Percentiles rank a stretch among this genome's conserved stretches.
These are phyloP conservation scores for Zele albiditarsus DNA, from an alignment of 2,888 invertebrate species.

Conservation along the genomic window DNA sequence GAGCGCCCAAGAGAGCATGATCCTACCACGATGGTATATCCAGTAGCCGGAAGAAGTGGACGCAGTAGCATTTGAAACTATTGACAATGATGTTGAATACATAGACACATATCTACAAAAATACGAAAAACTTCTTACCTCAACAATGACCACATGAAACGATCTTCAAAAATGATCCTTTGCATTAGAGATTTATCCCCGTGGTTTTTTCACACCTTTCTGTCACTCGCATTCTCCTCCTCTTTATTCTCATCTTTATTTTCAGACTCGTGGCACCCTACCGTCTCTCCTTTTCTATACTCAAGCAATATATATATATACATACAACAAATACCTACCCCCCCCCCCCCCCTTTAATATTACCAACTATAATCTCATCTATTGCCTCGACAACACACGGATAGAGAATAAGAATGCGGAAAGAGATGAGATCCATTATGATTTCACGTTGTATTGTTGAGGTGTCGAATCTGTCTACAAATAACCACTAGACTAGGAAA, in stretches of 20 bases:
- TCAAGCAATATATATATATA: slow-evolving; percentile 49
- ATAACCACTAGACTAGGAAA: slow-evolving; percentile 70
- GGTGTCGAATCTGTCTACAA: slow-evolving; percentile 72
- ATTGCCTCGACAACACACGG: slow-evolving; percentile 48
- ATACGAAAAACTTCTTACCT: slow-evolving; percentile 68
- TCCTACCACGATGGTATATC: slow-evolving; percentile 44
- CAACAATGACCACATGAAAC: slow-evolving; percentile 64
- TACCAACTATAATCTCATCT: slow-evolving; percentile 66
- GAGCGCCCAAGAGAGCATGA: slow-evolving; percentile 65
- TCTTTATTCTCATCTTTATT: slow-evolving; percentile 1
- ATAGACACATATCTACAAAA: slow-evolving; percentile 44
- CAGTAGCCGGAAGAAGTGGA: slow-evolving; percentile 56
- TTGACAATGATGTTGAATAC: background rate
- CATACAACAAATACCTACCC: slow-evolving; percentile 65
- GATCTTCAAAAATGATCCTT: slow-evolving; percentile 68
- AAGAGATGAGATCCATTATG: slow-evolving; percentile 65
- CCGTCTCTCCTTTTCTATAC: slow-evolving; percentile 46
- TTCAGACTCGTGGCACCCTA: slow-evolving; percentile 56
- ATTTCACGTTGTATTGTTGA: slow-evolving; percentile 67
- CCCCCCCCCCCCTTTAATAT: slow-evolving; percentile 39
- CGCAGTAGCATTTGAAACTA: slow-evolving; percentile 23
- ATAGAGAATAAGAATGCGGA: background rate
- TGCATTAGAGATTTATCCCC: slow-evolving; percentile 61
- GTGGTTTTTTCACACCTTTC: slow-evolving; percentile 69
- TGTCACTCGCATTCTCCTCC: background rate